These are phyloP conservation scores for Hyposoter dolosus DNA, from an alignment of 2,888 invertebrate species.

Conservation along the genomic window DNA sequence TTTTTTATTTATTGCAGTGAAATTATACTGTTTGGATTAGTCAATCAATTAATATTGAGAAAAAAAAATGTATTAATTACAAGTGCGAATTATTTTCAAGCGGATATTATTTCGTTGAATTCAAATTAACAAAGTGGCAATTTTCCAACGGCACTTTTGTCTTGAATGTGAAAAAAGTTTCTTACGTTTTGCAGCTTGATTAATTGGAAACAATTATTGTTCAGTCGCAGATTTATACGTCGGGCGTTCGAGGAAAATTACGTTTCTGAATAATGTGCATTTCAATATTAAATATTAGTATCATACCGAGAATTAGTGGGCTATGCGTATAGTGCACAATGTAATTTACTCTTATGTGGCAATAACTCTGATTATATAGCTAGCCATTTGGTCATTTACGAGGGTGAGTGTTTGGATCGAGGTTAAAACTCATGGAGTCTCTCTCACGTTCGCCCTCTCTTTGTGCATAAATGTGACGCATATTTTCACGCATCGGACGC, in stretches of 20 bases:
- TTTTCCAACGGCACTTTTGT: neutral
- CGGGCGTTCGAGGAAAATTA: neutral
- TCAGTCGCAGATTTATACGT: neutral
- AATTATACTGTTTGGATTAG: neutral
- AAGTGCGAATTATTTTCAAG: neutral
- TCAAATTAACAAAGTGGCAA: neutral
- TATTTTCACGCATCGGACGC: conserved; percentile 42
- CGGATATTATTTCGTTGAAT: no score
- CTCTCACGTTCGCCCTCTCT: neutral
- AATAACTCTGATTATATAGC: conserved; percentile 36
- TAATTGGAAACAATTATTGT: neutral
- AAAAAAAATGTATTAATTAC: neutral
- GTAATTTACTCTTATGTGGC: conserved; percentile 30
- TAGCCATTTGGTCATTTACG: conserved; percentile 15
- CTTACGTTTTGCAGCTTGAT: neutral
- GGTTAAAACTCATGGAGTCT: conserved; percentile 38
- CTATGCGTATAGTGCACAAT: conserved; percentile 1
- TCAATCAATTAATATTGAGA: neutral
- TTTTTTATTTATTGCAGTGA: neutral
- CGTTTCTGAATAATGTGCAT: neutral
- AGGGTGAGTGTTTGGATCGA: conserved; percentile 22
- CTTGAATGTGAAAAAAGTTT: neutral
- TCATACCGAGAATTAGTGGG: conserved; percentile 15
- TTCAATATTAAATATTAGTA: conserved; percentile 17
- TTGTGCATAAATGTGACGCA: conserved; percentile 17